phyloP scores from a whole-genome alignment of 1,140 invertebrate species.

The Pogonomyrmex californicus region DNA sequence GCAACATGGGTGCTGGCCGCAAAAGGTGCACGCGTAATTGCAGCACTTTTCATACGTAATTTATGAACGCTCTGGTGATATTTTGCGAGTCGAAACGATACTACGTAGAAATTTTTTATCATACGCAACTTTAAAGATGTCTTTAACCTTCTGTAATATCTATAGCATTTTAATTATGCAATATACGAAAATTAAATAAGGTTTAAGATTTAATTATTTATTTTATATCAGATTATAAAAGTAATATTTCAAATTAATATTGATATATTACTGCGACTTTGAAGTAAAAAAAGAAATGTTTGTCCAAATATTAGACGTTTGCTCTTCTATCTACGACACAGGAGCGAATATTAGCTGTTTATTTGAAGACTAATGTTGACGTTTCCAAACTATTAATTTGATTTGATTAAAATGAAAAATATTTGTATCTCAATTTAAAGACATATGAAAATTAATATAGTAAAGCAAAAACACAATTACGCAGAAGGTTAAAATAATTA shows the following conservation, averaged over 20 bases:
- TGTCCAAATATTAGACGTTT: constrained; percentile 21
- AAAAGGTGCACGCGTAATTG: constrained; percentile 23
- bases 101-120: not conserved
- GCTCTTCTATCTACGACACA: not conserved
- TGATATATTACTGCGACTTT: not conserved
- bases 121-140: not conserved
- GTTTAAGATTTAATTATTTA: not conserved
- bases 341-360: constrained; percentile 4
- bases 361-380: not conserved
- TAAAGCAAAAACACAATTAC: no score
- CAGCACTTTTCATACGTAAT: constrained; percentile 23
- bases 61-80: constrained; percentile 13
- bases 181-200: not conserved
- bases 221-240: not conserved
- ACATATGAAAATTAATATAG: not conserved
- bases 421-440: not conserved
- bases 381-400: not conserved
- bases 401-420: not conserved
- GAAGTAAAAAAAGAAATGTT: constrained; percentile 5
- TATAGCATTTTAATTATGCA: not conserved
- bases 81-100: constrained; percentile 6
- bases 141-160: not conserved
- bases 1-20: not conserved
- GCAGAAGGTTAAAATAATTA: not conserved
- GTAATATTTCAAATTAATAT: not conserved